Evolutionary conservation across 2,797 vertebrate species (phyloP).

Genomic region (Toxotes lorentzi): DNA sequence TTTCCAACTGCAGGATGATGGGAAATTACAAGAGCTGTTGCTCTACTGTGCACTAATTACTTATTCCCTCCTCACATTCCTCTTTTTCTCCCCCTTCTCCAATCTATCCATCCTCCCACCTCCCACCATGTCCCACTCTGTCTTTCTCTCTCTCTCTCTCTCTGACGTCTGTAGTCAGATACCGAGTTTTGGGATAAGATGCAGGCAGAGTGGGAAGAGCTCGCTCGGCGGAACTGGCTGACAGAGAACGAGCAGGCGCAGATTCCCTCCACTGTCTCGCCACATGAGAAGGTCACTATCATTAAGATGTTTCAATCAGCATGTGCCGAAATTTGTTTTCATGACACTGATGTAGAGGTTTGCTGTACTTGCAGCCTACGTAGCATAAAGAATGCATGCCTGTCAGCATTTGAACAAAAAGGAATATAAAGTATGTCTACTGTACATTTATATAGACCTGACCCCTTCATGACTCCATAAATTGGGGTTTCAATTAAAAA

Average conservation of each 20-base stretch:
- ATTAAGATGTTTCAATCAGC: conserved; percentile 30
- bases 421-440: not conserved
- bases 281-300: conserved; percentile 93
- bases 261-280: conserved; percentile 90
- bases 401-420: not conserved
- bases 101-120: conserved; percentile 14
- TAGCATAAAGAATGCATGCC: not conserved
- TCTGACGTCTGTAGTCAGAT: conserved; percentile 89
- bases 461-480: too few relatives aligned
- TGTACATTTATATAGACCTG: not conserved
- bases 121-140: not conserved
- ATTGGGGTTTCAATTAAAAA: not conserved
- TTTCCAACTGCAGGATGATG: conserved; percentile 52
- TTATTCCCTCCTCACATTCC: conserved; percentile 21
- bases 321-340: not conserved
- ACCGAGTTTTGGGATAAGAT: conserved; percentile 99
- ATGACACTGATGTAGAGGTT: conserved; percentile 15
- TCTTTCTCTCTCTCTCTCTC: conserved; percentile 5
- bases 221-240: conserved; percentile 97
- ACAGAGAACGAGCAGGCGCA: conserved; percentile 90
- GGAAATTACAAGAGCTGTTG: conserved; percentile 57
- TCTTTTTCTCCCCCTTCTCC: not conserved
- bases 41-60: conserved; percentile 53
- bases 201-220: conserved; percentile 99
- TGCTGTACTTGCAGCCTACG: not conserved